These are phyloP conservation scores for Diceros bicornis DNA, from an alignment of 2,797 vertebrate species.

Conservation along the genomic window DNA sequence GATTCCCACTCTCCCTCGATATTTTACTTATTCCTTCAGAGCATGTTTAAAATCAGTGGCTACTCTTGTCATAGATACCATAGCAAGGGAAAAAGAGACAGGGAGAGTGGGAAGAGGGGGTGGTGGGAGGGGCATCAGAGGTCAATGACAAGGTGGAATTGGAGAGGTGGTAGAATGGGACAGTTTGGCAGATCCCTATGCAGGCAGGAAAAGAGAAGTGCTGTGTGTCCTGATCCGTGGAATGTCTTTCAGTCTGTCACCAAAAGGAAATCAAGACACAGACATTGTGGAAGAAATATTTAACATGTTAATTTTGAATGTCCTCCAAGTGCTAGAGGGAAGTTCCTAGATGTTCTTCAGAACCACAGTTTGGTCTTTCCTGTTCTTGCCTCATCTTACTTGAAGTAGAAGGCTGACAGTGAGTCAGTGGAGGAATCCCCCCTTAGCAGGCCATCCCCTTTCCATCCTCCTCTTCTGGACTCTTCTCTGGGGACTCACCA, in stretches of 20 bases:
- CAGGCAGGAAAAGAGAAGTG: not conserved
- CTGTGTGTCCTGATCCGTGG: not conserved
- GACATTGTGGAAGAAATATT: not conserved
- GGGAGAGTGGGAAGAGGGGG: not conserved
- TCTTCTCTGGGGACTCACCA: not conserved
- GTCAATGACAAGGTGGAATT: not conserved
- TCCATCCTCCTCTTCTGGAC: slow-evolving; percentile 47
- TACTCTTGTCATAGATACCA: not conserved
- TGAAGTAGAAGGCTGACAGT: slow-evolving; percentile 55
- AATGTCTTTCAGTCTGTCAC: not conserved
- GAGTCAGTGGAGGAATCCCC: not conserved
- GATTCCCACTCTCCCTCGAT: not conserved
- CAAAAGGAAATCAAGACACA: not conserved
- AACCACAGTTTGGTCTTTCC: not conserved
- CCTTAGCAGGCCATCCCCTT: not conserved
- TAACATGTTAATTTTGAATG: not conserved
- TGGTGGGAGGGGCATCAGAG: not conserved
- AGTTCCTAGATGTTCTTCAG: not conserved
- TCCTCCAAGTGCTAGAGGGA: not conserved
- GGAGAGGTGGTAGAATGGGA: not conserved
- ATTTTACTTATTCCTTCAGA: not conserved
- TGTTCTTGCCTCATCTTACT: slow-evolving; percentile 48
- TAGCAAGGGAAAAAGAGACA: not conserved
- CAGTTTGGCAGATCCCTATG: not conserved
- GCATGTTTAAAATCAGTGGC: not conserved